phyloP scores from a whole-genome alignment of 2,888 invertebrate species.

The Biston stratarius region DNA sequence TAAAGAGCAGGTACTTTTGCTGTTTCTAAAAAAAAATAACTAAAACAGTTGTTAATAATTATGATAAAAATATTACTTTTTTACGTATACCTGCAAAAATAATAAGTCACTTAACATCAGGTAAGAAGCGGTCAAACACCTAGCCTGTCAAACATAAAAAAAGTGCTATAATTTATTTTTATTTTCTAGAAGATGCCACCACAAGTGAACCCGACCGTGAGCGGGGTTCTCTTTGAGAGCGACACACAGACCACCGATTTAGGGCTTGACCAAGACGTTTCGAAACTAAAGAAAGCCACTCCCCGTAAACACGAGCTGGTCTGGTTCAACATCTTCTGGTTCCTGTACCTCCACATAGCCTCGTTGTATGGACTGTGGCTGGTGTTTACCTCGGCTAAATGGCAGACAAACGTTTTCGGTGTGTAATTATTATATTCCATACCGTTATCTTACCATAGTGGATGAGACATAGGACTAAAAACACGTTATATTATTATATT shows the following conservation, averaged over 20 bases:
- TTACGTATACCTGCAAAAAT: too few relatives aligned
- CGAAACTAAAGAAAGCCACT: slow-evolving; percentile 81
- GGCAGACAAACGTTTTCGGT: slow-evolving; percentile 89
- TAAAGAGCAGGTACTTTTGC: too few relatives aligned
- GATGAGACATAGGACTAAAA: too few relatives aligned
- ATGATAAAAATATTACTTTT: too few relatives aligned
- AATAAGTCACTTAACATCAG: too few relatives aligned
- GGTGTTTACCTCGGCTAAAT: slow-evolving; percentile 88
- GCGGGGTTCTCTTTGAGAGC: slow-evolving; percentile 88
- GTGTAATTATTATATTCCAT: slow-evolving; percentile 26
- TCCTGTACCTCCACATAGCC: slow-evolving; percentile 88
- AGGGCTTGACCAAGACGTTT: slow-evolving; percentile 86
- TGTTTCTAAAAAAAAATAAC: too few relatives aligned
- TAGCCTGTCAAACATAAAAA: too few relatives aligned
- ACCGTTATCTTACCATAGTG: too few relatives aligned
- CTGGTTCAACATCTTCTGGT: slow-evolving; percentile 91
- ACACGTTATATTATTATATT: too few relatives aligned
- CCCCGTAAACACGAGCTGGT: slow-evolving; percentile 86
- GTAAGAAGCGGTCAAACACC: too few relatives aligned
- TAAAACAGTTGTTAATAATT: too few relatives aligned
- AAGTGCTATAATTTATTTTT: not conserved
- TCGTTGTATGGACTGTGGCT: slow-evolving; percentile 89
- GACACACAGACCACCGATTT: slow-evolving; percentile 89
- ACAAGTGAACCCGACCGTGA: slow-evolving; percentile 79
- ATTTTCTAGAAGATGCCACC: slow-evolving; percentile 82